Conservation (phyloP, 1,140 invertebrate genomes). For the Drosophila carrolli region DNA sequence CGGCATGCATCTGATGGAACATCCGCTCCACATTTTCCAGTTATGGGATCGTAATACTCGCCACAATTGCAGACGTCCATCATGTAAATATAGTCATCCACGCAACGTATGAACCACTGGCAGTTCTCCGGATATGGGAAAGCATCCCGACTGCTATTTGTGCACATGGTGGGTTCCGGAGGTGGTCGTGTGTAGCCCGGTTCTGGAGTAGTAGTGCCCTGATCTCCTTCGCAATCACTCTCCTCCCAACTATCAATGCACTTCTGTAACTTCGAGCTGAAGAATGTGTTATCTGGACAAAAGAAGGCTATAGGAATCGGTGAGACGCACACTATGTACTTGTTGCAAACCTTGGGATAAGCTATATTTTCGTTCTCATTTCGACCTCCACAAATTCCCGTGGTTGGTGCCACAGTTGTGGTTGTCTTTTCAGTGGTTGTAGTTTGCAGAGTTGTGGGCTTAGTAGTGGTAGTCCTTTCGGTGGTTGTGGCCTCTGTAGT, state of each 20-base stretch:
- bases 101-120: constrained; percentile 67
- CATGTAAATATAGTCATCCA: constrained; percentile 70
- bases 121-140: constrained; percentile 72
- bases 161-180: constrained; percentile 57
- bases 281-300: constrained; percentile 55
- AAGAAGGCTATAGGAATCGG: constrained; percentile 74
- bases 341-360: constrained; percentile 70
- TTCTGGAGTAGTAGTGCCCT: constrained; percentile 38
- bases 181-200: constrained; percentile 28
- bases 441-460: constrained; percentile 27
- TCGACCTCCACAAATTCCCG: constrained; percentile 54
- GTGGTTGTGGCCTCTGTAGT: constrained; percentile 24
- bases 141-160: constrained; percentile 51
- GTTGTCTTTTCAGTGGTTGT: constrained; percentile 12
- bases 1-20: constrained; percentile 67
- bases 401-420: constrained; percentile 31
- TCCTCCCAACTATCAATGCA: constrained; percentile 54
- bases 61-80: constrained; percentile 67
- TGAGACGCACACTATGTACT: constrained; percentile 72
- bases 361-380: constrained; percentile 56
- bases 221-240: constrained; percentile 64
- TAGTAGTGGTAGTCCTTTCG: constrained; percentile 8
- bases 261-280: constrained; percentile 42
- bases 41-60: constrained; percentile 71
- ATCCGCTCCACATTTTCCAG: constrained; percentile 49